These are phyloP conservation scores for Cephus pygmeus DNA, from an alignment of 2,888 invertebrate genomes.

Conservation along the genomic window DNA sequence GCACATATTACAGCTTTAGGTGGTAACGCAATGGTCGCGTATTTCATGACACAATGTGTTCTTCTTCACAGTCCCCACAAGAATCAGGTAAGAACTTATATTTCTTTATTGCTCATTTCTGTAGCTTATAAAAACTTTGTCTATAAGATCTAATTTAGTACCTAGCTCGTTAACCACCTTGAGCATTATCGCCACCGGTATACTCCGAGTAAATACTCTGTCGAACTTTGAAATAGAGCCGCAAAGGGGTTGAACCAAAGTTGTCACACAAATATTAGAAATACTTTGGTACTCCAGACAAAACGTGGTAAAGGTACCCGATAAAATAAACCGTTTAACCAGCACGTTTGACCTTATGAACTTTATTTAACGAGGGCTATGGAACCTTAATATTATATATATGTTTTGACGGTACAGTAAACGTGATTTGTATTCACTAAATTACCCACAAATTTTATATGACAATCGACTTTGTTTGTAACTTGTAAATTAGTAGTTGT, in stretches of 20 bases:
- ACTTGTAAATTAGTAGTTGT: background rate
- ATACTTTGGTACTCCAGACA: background rate
- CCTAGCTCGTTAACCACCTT: background rate
- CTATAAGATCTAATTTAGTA: background rate
- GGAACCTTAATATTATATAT: background rate
- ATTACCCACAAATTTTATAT: background rate
- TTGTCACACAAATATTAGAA: background rate
- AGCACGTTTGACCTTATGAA: background rate
- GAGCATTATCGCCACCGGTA: too few relatives aligned
- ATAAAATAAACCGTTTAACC: too few relatives aligned
- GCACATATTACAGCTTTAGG: conserved; percentile 94
- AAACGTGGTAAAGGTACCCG: background rate
- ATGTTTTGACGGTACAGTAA: background rate
- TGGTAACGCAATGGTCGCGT: conserved; percentile 95
- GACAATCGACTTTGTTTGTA: background rate
- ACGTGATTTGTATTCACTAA: background rate
- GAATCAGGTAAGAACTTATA: conserved; percentile 81
- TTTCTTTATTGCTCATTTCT: conserved; percentile 11
- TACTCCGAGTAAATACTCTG: too few relatives aligned
- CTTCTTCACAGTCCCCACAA: conserved; percentile 94
- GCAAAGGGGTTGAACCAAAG: background rate
- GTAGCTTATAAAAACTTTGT: background rate
- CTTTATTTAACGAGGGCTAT: background rate
- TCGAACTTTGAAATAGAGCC: too few relatives aligned
- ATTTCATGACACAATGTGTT: conserved; percentile 91